Conservation (phyloP, 2,888 invertebrate species). For the Entomobrya multifasciata region DNA sequence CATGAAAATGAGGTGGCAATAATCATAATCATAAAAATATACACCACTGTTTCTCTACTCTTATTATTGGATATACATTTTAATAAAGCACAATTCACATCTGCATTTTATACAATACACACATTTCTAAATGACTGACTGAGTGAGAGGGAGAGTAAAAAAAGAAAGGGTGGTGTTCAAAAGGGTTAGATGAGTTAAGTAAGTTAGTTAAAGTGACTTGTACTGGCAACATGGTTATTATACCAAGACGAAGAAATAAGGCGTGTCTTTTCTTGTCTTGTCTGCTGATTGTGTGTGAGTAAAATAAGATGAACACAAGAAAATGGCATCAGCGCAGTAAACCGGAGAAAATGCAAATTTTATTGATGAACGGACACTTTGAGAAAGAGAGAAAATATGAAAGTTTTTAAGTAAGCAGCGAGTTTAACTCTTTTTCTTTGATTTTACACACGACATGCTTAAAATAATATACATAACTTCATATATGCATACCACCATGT, state of each 20-base stretch:
- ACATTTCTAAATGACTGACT: no score
- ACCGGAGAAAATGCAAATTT: slow-evolving; percentile 43
- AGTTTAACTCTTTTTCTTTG: not conserved
- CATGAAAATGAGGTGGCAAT: slow-evolving; percentile 62
- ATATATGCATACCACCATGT: no score
- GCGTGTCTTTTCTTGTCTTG: slow-evolving; percentile 8
- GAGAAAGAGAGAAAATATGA: not conserved
- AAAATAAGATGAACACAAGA: not conserved
- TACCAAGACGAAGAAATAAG: not conserved
- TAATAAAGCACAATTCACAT: not conserved
- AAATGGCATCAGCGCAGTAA: slow-evolving; percentile 10
- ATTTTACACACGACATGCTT: not conserved
- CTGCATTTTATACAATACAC: no score
- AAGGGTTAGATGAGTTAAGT: no score
- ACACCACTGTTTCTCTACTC: no score
- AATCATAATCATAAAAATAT: slow-evolving; percentile 46
- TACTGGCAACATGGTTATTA: not conserved
- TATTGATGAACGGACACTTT: slow-evolving; percentile 38
- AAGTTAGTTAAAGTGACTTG: no score
- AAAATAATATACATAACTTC: no score
- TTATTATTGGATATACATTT: not conserved
- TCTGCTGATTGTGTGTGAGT: not conserved
- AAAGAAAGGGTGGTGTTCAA: no score
- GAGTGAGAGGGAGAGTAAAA: not conserved
- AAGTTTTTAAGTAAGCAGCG: not conserved